phyloP scores from a whole-genome alignment of 2,113 vertebrate species.

The Alligator mississippiensis region DNA sequence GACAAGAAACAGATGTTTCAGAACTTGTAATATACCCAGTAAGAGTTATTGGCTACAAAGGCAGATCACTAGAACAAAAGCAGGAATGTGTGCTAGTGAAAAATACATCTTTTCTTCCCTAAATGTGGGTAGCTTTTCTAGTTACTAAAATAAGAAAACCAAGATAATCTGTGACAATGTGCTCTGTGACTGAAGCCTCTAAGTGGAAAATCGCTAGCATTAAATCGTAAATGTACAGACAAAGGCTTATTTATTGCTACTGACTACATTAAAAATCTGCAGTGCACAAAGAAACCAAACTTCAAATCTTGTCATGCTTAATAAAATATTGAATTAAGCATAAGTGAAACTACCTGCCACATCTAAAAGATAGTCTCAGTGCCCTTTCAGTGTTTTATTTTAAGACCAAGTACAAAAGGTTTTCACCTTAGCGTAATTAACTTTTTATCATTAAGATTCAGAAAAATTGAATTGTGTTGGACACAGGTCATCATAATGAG shows the following conservation, averaged over 20 bases:
- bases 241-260: constrained; percentile 65
- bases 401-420: constrained; percentile 77
- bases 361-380: constrained; percentile 60
- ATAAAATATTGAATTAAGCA: constrained; percentile 78
- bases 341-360: constrained; percentile 58
- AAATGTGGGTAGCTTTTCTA: constrained; percentile 35
- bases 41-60: constrained; percentile 4
- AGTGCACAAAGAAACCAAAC: constrained; percentile 65
- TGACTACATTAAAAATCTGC: constrained; percentile 68
- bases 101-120: background rate
- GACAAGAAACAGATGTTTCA: constrained; percentile 43
- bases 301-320: constrained; percentile 72
- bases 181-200: constrained; percentile 9
- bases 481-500: constrained; percentile 83
- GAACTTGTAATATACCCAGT: background rate
- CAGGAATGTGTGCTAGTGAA: background rate
- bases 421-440: constrained; percentile 81
- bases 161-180: background rate
- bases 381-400: constrained; percentile 76
- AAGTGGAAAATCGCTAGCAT: constrained; percentile 37
- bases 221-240: constrained; percentile 34
- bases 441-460: constrained; percentile 82
- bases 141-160: constrained; percentile 52
- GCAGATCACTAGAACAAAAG: background rate
- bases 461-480: constrained; percentile 81